These are phyloP conservation scores for Paradoxurus hermaphroditus DNA, from an alignment of 2,113 vertebrate species.

Conservation along the genomic window DNA sequence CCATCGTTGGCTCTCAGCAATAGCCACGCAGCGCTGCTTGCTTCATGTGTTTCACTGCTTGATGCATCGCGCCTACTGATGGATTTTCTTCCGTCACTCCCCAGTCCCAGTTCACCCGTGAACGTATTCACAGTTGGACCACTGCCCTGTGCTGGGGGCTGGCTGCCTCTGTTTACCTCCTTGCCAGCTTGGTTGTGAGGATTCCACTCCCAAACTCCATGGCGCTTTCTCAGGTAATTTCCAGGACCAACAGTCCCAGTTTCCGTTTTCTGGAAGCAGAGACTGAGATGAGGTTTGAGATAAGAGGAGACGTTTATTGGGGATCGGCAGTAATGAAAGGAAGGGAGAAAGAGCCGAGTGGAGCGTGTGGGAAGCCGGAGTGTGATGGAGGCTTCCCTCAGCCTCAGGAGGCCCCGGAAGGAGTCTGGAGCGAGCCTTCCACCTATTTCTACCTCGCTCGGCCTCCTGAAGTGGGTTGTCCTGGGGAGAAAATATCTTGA, in stretches of 20 bases:
- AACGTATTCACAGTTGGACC: neutral
- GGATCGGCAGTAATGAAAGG: too few relatives aligned
- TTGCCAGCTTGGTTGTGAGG: neutral
- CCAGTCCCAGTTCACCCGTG: neutral
- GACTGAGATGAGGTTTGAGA: neutral
- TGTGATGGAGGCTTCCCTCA: neutral
- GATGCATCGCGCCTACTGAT: neutral
- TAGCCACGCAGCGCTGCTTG: neutral
- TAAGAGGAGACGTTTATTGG: neutral
- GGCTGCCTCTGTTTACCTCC: neutral
- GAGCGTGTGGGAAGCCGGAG: neutral
- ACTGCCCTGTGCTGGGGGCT: rapidly evolving
- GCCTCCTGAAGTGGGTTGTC: neutral
- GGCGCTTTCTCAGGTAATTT: neutral
- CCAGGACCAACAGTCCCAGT: neutral
- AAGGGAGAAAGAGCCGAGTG: neutral
- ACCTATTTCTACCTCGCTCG: neutral
- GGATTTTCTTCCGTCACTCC: rapidly evolving
- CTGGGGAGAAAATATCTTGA: neutral
- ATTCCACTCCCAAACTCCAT: neutral
- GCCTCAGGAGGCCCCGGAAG: neutral
- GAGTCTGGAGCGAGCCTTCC: rapidly evolving
- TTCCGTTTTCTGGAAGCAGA: neutral
- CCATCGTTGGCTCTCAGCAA: neutral
- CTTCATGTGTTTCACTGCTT: neutral